Conservation (phyloP, 2,797 vertebrate species). For the Trematomus bernacchii region DNA sequence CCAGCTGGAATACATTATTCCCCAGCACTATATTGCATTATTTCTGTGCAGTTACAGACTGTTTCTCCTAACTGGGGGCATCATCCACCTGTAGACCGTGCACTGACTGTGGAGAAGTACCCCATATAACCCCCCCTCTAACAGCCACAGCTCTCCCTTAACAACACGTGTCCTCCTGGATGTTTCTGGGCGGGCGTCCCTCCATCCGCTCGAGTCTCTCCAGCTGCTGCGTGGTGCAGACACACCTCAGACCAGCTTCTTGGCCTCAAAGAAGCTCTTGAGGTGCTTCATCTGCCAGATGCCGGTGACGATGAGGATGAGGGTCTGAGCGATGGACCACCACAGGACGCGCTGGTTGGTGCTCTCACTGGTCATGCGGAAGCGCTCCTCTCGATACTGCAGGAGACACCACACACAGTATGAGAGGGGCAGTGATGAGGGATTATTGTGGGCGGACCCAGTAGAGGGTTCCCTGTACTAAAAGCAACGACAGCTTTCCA, state of each 20-base stretch:
- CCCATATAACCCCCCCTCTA: no score
- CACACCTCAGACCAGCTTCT: conserved; percentile 90
- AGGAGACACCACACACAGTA: neutral
- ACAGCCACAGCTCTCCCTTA: neutral
- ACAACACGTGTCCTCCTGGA: conserved; percentile 24
- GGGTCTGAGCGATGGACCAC: conserved; percentile 96
- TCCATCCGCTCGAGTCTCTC: conserved; percentile 3
- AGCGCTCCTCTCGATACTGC: conserved; percentile 95
- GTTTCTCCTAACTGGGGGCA: no score
- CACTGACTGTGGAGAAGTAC: no score
- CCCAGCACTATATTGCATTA: no score
- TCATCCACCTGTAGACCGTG: no score
- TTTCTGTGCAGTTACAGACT: no score
- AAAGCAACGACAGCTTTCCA: no score
- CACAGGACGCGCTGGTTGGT: conserved; percentile 97
- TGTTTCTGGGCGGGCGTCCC: conserved; percentile 1
- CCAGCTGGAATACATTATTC: no score
- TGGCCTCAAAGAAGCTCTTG: conserved; percentile 97
- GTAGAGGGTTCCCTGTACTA: no score
- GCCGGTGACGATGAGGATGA: conserved; percentile 94
- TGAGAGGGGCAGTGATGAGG: no score
- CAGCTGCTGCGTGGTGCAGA: neutral
- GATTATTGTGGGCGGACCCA: no score
- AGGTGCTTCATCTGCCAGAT: conserved; percentile 98
- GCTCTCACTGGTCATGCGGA: conserved; percentile 96